Percentiles rank a stretch among this genome's conserved stretches.
Conservation (phyloP, 2,797 vertebrate species). For the Rhinatrema bivittatum region DNA sequence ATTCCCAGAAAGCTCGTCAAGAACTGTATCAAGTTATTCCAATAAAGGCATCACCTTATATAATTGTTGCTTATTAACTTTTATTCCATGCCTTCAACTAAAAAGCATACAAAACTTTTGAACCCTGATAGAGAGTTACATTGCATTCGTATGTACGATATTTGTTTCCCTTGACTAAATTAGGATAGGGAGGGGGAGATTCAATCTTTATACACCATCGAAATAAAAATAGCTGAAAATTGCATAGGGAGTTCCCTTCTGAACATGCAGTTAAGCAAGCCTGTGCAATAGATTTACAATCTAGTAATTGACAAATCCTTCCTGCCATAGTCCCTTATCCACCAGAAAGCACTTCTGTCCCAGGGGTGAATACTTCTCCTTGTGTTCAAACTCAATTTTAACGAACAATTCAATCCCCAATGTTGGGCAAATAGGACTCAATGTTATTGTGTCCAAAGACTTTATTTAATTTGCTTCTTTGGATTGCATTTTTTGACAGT, state of each 20-base stretch:
- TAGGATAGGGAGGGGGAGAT: background rate
- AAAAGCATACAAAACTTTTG: slow-evolving; percentile 3
- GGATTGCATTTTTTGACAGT: slow-evolving; percentile 9
- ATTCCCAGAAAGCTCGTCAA: too few relatives aligned
- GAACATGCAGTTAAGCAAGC: background rate
- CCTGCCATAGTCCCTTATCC: background rate
- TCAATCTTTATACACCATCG: background rate
- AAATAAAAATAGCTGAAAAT: background rate
- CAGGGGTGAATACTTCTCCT: background rate
- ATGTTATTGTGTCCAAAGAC: slow-evolving; percentile 16
- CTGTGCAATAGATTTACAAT: background rate
- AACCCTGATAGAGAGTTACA: slow-evolving; percentile 1
- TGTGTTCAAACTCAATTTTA: slow-evolving; percentile 1
- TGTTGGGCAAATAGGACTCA: background rate
- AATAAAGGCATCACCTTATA: too few relatives aligned
- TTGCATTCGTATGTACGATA: background rate
- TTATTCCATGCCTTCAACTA: background rate
- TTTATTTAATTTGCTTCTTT: slow-evolving; percentile 18
- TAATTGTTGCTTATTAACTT: background rate
- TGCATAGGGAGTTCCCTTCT: too few relatives aligned
- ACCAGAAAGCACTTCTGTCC: slow-evolving; percentile 1
- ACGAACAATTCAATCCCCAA: slow-evolving; percentile 5
- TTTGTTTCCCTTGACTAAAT: too few relatives aligned
- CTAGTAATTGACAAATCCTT: background rate
- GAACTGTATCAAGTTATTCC: too few relatives aligned